Conservation (phyloP, 2,888 invertebrate genomes). For the Epirrhoe tristata region DNA sequence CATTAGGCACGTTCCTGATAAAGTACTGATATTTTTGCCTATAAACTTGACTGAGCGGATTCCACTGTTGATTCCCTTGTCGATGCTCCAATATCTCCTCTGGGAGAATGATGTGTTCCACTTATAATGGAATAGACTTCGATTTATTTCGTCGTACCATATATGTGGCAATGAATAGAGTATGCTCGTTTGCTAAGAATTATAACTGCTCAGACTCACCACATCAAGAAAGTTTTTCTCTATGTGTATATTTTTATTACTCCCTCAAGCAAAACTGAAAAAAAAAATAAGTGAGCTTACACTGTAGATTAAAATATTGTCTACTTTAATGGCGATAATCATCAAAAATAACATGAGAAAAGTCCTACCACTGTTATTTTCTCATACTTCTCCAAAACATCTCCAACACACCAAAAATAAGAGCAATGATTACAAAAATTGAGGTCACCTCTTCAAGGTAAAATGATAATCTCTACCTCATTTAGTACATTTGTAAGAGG, state of each 20-base stretch:
- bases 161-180: constrained; percentile 32
- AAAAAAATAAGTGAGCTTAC: no score
- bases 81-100: constrained; percentile 68
- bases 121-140: constrained; percentile 69
- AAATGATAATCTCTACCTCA: constrained; percentile 37
- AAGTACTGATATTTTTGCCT: constrained; percentile 47
- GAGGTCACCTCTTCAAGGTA: constrained; percentile 28
- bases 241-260: no score
- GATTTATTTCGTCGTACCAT: constrained; percentile 60
- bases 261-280: no score
- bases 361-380: background rate
- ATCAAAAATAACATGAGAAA: no score
- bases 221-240: background rate
- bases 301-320: no score
- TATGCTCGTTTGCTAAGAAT: constrained; percentile 4
- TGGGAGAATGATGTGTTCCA: constrained; percentile 67
- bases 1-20: constrained; percentile 24
- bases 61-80: constrained; percentile 64
- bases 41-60: constrained; percentile 70
- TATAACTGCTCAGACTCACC: background rate
- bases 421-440: constrained; percentile 26
- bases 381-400: background rate
- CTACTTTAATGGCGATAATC: no score
- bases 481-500: constrained; percentile 35
- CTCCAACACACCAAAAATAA: constrained; percentile 1